A percentile compares a stretch with the other conserved stretches of the same genome.
These are phyloP conservation scores for Lycophotia porphyrea DNA, from an alignment of 2,888 invertebrate species.

Conservation along the genomic window DNA sequence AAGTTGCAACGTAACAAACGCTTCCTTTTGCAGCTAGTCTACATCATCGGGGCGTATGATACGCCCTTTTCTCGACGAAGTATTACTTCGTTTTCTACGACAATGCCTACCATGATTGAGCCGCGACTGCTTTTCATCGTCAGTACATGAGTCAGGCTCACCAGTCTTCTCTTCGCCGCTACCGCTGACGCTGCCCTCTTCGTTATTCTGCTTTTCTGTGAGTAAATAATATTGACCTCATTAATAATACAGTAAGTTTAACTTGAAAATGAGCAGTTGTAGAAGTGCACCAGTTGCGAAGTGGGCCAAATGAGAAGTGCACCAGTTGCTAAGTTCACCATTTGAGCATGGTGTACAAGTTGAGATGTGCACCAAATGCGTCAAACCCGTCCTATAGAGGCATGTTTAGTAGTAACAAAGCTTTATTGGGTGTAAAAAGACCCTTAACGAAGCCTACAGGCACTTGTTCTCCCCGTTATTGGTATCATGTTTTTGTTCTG, in stretches of 20 bases:
- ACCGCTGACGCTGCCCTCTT: conserved; percentile 79
- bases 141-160: conserved; percentile 82
- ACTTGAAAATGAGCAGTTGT: not conserved
- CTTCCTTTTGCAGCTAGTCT: not conserved
- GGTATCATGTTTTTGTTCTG: not conserved
- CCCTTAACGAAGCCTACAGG: not conserved
- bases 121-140: conserved; percentile 86
- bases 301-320: too few species aligned
- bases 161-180: conserved; percentile 81
- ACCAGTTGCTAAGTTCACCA: too few species aligned
- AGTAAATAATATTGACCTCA: conserved; percentile 16
- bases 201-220: conserved; percentile 81
- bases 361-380: too few species aligned
- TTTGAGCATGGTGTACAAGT: too few species aligned
- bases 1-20: not conserved
- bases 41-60: not conserved
- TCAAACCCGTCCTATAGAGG: not conserved
- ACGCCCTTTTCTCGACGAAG: not conserved
- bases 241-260: conserved; percentile 38
- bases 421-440: not conserved
- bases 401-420: too few species aligned
- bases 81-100: not conserved
- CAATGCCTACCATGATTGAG: conserved; percentile 82
- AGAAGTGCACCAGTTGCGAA: too few species aligned
- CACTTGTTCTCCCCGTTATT: not conserved